Evolutionary conservation across 2,113 vertebrate genomes (phyloP).

Genomic region (Elephantulus edwardii): DNA sequence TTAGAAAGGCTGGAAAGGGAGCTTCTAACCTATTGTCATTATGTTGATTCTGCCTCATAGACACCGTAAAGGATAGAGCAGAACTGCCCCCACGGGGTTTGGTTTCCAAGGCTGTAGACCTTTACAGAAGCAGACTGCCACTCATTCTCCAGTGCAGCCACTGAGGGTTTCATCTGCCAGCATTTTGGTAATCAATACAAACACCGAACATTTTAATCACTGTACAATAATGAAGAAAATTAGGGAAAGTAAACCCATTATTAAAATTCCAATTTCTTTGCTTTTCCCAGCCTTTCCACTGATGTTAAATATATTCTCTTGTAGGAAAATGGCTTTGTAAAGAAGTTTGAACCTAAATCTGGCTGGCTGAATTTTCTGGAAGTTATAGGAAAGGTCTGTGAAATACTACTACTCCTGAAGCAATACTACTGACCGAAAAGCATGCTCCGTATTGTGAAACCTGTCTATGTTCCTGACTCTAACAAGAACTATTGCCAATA

Average conservation of each 20-base stretch:
- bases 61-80: background rate
- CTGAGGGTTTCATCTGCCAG: too few relatives aligned
- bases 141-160: background rate
- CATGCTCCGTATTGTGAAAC: background rate
- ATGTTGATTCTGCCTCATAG: background rate
- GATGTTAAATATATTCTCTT: constrained; percentile 49
- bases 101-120: background rate
- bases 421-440: constrained; percentile 77
- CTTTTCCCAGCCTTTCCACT: background rate
- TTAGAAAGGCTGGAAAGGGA: background rate
- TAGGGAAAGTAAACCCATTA: background rate
- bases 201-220: background rate
- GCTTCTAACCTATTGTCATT: background rate
- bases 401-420: constrained; percentile 74
- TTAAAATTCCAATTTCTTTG: background rate
- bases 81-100: background rate
- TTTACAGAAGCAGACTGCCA: background rate
- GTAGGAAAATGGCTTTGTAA: constrained; percentile 84
- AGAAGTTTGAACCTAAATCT: constrained; percentile 81
- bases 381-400: constrained; percentile 71
- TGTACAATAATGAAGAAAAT: background rate
- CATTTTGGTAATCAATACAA: too few relatives aligned
- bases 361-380: constrained; percentile 80
- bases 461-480: background rate
- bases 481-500: constrained; percentile 20